A percentile compares a stretch with the other conserved stretches of the same genome.
Evolutionary conservation across 2,888 invertebrate species (phyloP).

Genomic region (Automeris io): DNA sequence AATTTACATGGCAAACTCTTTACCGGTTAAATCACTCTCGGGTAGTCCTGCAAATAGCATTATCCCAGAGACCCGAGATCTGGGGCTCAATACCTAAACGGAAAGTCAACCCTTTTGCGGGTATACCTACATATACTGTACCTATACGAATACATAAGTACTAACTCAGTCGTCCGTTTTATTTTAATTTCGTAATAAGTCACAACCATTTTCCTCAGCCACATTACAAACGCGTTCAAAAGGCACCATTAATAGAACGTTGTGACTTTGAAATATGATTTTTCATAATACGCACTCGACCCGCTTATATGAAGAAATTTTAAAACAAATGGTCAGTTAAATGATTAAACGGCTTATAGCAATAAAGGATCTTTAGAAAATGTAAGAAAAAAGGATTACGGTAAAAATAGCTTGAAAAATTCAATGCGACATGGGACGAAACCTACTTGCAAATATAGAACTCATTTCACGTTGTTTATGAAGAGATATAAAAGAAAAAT

Average conservation of each 20-base stretch:
- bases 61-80: slow-evolving; percentile 22
- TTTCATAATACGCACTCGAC: slow-evolving; percentile 25
- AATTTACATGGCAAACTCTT: not conserved
- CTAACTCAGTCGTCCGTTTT: not conserved
- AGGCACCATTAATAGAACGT: slow-evolving; percentile 8
- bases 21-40: slow-evolving; percentile 15
- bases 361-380: slow-evolving; percentile 35
- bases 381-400: slow-evolving; percentile 30
- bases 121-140: slow-evolving; percentile 3
- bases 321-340: slow-evolving; percentile 35
- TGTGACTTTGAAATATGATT: slow-evolving; percentile 23
- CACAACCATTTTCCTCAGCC: not conserved
- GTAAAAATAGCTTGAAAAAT: slow-evolving; percentile 28
- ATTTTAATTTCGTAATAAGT: not conserved
- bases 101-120: slow-evolving; percentile 29
- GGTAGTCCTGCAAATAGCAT: slow-evolving; percentile 29
- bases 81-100: slow-evolving; percentile 24
- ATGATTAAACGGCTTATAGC: slow-evolving; percentile 26
- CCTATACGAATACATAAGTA: too few species aligned
- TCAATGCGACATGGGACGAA: slow-evolving; percentile 20
- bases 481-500: slow-evolving; percentile 31
- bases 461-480: slow-evolving; percentile 34
- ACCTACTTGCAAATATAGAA: slow-evolving; percentile 22
- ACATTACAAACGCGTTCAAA: not conserved
- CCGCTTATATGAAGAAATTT: slow-evolving; percentile 25